Evolutionary conservation across 1,140 invertebrate genomes (phyloP), one percentile per base, ranked within the genome.

Genomic region (Belonocnema kinseyi): DNA sequence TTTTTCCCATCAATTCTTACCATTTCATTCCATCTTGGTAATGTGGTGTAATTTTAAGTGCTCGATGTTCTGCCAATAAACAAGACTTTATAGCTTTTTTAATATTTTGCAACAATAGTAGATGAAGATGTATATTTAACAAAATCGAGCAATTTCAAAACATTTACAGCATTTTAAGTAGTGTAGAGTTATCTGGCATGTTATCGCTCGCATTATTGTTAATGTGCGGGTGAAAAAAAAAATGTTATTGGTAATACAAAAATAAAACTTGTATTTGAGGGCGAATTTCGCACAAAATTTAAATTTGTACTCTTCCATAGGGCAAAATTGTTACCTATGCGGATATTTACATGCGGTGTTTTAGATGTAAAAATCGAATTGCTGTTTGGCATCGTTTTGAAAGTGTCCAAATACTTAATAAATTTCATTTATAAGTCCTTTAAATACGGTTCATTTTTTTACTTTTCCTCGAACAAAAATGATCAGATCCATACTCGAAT

Each of bases 381-480:
- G 72, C 17, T 61, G 53, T 61, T 58, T 76, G 61, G 73, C 61
- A 80, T 80, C 72, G 19, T 77, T 78, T 79, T 80, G 76, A 80
- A 77, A 82, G 78, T 78, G 40, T 77, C 19, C 58, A 77, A 17
- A 71, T 80, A 82, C 76, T 78, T 80, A 80, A 80, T 78, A 72
- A 52, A 78, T 51, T 33, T 74, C 51, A 74, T 54, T 50, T 75
- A n/a, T 50, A 61, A 75, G 16, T 75, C 73, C 40, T 74, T 72
- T 52, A 21, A 72, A 54, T 72, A 53, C 17, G 50, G 33, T 70
- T 11, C 17, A 21, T 46, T 0, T 51, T 76, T 77, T 26, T 77
- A n/a, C 14, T 71, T 77, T 72, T 17, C n/a, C 46, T 70, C 17
- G 19, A 51, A 78, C 16, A 40, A 17, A 17, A 58, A 72, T 6